A percentile compares a stretch with the other conserved stretches of the same genome.
Conservation (phyloP, 2,113 vertebrate genomes). For the Ifrita kowaldi region DNA sequence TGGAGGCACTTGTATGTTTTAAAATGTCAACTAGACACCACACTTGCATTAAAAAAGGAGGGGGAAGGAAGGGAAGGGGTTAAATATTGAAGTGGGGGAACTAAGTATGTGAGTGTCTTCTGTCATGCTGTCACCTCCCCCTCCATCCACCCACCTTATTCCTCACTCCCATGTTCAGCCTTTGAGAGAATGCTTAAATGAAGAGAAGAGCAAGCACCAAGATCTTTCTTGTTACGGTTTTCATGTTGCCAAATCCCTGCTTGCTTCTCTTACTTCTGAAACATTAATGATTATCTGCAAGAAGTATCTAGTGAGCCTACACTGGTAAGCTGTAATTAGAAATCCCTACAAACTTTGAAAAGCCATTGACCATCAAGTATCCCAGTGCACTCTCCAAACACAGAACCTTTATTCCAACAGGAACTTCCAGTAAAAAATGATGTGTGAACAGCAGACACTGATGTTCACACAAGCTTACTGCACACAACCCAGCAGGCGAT, state of each 20-base stretch:
- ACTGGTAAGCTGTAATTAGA: constrained; percentile 29
- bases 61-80: background rate
- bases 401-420: constrained; percentile 73
- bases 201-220: background rate
- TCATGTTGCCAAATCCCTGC: background rate
- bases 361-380: constrained; percentile 57
- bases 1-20: background rate
- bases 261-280: background rate
- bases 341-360: constrained; percentile 47
- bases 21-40: background rate
- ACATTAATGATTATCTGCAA: constrained; percentile 32
- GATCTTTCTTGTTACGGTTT: background rate
- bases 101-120: constrained; percentile 16
- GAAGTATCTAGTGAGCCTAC: background rate
- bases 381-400: constrained; percentile 61
- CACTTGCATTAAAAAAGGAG: background rate
- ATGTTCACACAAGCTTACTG: constrained; percentile 73
- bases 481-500: constrained; percentile 73
- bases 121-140: background rate
- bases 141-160: background rate
- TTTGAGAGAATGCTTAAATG: background rate
- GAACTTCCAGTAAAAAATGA: constrained; percentile 69
- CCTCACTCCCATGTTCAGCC: background rate
- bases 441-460: constrained; percentile 76
- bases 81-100: background rate